phyloP scores from a whole-genome alignment of 2,888 invertebrate species.

The Philopedon plagiatum region DNA sequence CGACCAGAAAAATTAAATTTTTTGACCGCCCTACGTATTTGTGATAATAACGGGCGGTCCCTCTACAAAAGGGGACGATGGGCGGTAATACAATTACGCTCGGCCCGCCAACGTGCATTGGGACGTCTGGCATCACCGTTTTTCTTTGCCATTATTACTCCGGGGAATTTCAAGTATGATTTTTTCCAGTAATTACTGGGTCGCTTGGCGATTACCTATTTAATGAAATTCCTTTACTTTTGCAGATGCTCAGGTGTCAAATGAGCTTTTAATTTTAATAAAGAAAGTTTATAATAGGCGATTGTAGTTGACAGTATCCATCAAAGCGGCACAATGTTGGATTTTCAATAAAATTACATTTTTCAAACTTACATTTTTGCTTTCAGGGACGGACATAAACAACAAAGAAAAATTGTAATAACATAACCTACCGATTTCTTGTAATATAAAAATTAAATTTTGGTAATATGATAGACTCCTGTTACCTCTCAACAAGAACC shows the following conservation, averaged over 20 bases:
- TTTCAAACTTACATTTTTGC: no score
- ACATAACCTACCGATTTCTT: no score
- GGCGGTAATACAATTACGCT: conserved; percentile 25
- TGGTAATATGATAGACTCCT: no score
- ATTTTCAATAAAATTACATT: no score
- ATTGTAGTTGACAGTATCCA: neutral
- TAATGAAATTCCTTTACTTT: conserved; percentile 35
- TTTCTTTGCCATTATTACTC: conserved; percentile 29
- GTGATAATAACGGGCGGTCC: neutral
- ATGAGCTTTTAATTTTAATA: conserved; percentile 16
- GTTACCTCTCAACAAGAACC: no score
- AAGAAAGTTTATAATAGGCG: neutral
- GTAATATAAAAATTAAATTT: no score
- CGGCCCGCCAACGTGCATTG: conserved; percentile 11
- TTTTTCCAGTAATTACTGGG: conserved; percentile 29
- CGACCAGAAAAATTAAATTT: neutral
- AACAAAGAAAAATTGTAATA: no score
- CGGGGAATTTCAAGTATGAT: conserved; percentile 33
- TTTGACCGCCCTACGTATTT: neutral
- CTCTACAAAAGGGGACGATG: neutral
- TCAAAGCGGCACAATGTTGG: neutral
- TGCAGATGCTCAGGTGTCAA: conserved; percentile 14
- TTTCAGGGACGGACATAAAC: no score
- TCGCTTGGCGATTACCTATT: conserved; percentile 27
- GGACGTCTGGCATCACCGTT: conserved; percentile 22